Percentiles rank a stretch among this genome's conserved stretches.
These are phyloP conservation scores for Oreocharis arfaki DNA, from an alignment of 2,113 vertebrate genomes.

Conservation along the genomic window DNA sequence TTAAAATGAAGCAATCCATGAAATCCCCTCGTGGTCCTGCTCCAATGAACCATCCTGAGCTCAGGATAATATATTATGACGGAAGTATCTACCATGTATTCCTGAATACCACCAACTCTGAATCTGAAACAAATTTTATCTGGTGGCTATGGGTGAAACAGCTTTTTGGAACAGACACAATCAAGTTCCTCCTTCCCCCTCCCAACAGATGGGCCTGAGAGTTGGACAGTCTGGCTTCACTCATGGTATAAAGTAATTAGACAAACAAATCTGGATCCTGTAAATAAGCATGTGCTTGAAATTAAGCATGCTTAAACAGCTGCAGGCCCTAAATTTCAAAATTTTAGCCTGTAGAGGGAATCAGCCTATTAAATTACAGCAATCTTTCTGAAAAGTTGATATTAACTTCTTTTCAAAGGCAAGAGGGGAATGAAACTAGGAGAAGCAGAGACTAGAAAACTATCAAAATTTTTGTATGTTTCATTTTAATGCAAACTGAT, in stretches of 20 bases:
- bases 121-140: background rate
- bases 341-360: background rate
- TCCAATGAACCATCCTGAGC: background rate
- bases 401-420: background rate
- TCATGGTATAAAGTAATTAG: slow-evolving; percentile 43
- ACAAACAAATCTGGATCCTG: slow-evolving; percentile 56
- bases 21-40: background rate
- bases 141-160: background rate
- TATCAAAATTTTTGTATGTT: background rate
- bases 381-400: background rate
- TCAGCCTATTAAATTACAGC: background rate
- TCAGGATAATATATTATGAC: background rate
- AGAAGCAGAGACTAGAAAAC: background rate
- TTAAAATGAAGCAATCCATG: background rate
- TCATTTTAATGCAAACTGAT: background rate
- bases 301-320: slow-evolving; percentile 19
- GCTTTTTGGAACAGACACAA: slow-evolving; percentile 19
- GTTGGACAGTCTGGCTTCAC: slow-evolving; percentile 36
- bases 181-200: background rate
- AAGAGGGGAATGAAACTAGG: background rate
- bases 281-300: slow-evolving; percentile 51
- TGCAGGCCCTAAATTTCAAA: background rate
- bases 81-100: background rate
- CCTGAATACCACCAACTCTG: background rate
- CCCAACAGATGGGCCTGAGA: slow-evolving; percentile 32